Evolutionary conservation across 2,113 vertebrate genomes (phyloP).

Genomic region (Romanogobio albipinnatus): DNA sequence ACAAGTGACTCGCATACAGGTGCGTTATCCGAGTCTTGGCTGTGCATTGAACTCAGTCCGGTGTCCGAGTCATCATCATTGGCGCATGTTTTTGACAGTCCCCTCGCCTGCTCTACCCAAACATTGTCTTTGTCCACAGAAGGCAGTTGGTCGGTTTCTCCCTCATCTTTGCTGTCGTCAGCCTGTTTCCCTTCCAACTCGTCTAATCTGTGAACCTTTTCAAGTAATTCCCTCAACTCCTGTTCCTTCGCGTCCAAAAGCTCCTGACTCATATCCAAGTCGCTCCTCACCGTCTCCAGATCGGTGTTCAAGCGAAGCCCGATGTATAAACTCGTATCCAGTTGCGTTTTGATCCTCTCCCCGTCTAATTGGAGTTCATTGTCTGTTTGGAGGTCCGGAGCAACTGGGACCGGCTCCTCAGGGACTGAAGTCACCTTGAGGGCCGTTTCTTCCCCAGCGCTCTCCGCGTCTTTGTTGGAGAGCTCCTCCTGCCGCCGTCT

Average conservation of each 20-base stretch:
- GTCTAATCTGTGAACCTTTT: conserved; percentile 80
- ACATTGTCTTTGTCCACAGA: conserved; percentile 60
- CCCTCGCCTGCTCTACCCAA: conserved; percentile 85
- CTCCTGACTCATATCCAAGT: conserved; percentile 84
- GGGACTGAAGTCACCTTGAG: conserved; percentile 20
- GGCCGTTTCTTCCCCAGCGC: conserved; percentile 61
- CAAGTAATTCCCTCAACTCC: conserved; percentile 83
- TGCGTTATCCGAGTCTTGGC: conserved; percentile 92
- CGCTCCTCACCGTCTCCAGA: conserved; percentile 80
- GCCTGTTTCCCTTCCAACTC: conserved; percentile 57
- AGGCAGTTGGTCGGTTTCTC: conserved; percentile 47
- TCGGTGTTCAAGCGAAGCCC: conserved; percentile 90
- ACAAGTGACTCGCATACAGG: conserved; percentile 92
- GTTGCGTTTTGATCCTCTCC: conserved; percentile 87
- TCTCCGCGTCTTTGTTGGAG: conserved; percentile 67
- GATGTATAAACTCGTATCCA: conserved; percentile 92
- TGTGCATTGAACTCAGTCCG: conserved; percentile 97
- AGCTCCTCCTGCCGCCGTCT: conserved; percentile 81
- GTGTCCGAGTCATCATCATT: conserved; percentile 96
- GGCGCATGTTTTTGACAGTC: conserved; percentile 78
- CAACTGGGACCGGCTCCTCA: conserved; percentile 26
- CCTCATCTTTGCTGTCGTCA: conserved; percentile 33
- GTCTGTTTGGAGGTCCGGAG: conserved; percentile 63
- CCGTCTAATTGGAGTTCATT: conserved; percentile 80
- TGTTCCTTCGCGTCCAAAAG: conserved; percentile 84